These are phyloP conservation scores for Papilio dardanus DNA, from an alignment of 1,140 invertebrate species.

Conservation along the genomic window DNA sequence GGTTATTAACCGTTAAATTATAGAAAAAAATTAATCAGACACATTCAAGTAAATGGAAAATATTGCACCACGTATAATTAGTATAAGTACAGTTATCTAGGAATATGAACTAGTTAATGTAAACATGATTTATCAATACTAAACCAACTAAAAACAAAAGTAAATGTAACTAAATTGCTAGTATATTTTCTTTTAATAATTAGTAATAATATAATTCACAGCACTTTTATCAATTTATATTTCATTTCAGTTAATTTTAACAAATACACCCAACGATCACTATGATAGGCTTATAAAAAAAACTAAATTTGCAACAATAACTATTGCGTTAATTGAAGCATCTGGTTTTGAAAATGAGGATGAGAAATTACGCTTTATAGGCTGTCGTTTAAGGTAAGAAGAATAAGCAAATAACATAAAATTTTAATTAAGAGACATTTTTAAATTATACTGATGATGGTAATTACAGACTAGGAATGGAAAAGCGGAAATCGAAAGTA, in stretches of 20 bases:
- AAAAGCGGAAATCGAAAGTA: conserved; percentile 70
- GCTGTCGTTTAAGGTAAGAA: conserved; percentile 64
- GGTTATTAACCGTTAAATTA: too few species aligned
- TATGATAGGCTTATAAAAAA: conserved; percentile 50
- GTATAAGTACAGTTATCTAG: too few species aligned
- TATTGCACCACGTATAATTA: too few species aligned
- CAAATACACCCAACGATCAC: conserved; percentile 61
- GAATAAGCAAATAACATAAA: neutral
- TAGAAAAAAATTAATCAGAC: too few species aligned
- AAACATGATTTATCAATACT: too few species aligned
- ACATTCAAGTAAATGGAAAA: too few species aligned
- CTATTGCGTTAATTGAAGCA: conserved; percentile 69
- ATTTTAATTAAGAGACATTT: neutral
- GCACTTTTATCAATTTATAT: too few species aligned
- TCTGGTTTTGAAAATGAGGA: conserved; percentile 60
- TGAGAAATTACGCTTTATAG: conserved; percentile 57
- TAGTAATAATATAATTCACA: too few species aligned
- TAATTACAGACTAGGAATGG: conserved; percentile 63
- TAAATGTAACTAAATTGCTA: too few species aligned
- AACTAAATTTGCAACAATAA: conserved; percentile 64
- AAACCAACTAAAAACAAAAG: too few species aligned
- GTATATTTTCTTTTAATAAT: too few species aligned
- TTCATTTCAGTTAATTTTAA: conserved; percentile 66
- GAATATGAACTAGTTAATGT: too few species aligned
- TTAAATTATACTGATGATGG: neutral